Conservation (phyloP, 23 tunicate species). For the Oikopleura albicans region DNA sequence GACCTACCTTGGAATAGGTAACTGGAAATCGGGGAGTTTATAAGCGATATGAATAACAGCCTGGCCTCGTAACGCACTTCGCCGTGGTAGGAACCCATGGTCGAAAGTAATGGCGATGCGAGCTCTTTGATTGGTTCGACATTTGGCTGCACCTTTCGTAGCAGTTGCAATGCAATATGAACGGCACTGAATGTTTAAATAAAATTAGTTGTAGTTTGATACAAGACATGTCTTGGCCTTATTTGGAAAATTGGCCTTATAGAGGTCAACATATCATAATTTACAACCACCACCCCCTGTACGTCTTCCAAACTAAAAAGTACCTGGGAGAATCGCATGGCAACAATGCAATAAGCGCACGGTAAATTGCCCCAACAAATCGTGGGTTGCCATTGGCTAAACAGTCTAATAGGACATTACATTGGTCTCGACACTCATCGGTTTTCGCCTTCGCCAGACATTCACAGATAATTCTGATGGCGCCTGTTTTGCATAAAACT, state of each 20-base stretch:
- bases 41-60: background rate
- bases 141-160: background rate
- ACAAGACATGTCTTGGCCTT: no score
- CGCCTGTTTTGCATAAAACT: background rate
- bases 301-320: no score
- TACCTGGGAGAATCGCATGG: background rate
- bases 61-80: slow-evolving; percentile 6
- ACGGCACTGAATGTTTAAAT: slow-evolving; percentile 7
- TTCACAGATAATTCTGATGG: background rate
- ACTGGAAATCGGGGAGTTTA: background rate
- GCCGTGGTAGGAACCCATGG: background rate
- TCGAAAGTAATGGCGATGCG: background rate
- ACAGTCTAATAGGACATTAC: background rate
- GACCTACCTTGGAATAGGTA: background rate
- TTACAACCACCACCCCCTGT: no score
- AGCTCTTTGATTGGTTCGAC: slow-evolving; percentile 7
- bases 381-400: background rate
- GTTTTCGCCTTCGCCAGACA: background rate
- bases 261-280: no score
- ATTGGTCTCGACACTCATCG: background rate
- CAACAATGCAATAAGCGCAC: background rate
- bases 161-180: background rate
- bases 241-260: no score
- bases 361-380: background rate
- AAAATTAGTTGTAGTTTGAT: no score